phyloP scores from a whole-genome alignment of 2,888 invertebrate species.

The Melinaea menophilus region DNA sequence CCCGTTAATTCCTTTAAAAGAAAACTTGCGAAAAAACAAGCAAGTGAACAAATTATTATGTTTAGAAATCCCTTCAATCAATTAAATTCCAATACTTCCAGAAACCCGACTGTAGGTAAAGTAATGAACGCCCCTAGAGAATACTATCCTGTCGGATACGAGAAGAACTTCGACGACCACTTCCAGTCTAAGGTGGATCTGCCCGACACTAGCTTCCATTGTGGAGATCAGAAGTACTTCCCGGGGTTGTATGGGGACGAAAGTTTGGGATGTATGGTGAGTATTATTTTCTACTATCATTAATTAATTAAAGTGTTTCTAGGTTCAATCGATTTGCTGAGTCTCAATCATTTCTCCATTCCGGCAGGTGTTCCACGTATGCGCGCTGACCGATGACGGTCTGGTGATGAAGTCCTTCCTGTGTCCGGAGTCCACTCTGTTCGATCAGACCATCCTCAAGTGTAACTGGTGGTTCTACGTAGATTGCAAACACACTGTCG shows the following conservation, averaged over 20 bases:
- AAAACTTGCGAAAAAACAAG: too few species aligned
- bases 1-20: too few species aligned
- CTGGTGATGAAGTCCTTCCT: slow-evolving; percentile 94
- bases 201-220: slow-evolving; percentile 89
- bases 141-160: slow-evolving; percentile 92
- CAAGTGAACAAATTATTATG: too few species aligned
- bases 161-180: slow-evolving; percentile 93
- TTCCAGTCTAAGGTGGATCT: slow-evolving; percentile 90
- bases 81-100: slow-evolving; percentile 34
- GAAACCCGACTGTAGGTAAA: slow-evolving; percentile 70
- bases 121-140: slow-evolving; percentile 95
- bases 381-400: slow-evolving; percentile 92
- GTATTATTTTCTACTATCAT: slow-evolving; percentile 31
- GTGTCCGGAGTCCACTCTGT: slow-evolving; percentile 93
- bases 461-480: slow-evolving; percentile 98
- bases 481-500: slow-evolving; percentile 89
- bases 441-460: slow-evolving; percentile 93
- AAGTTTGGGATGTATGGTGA: slow-evolving; percentile 93
- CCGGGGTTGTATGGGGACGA: slow-evolving; percentile 93
- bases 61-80: background rate
- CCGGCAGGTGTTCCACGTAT: slow-evolving; percentile 91
- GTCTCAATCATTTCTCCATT: slow-evolving; percentile 30
- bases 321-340: too few species aligned
- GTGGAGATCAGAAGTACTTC: slow-evolving; percentile 93
- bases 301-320: too few species aligned